Evolutionary conservation across 2,113 vertebrate species (phyloP).

Genomic region (Mirza zaza): DNA sequence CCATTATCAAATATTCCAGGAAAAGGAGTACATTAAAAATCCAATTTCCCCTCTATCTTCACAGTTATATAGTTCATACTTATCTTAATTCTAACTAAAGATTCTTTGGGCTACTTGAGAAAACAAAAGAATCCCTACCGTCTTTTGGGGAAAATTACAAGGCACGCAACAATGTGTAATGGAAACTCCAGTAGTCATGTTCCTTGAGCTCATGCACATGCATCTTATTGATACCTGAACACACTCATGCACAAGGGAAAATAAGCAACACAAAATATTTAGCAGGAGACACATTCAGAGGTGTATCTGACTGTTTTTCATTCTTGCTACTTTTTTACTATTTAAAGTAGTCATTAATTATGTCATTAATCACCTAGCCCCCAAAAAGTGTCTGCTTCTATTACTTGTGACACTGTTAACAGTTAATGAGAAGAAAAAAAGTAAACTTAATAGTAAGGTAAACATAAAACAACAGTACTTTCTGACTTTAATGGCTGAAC

Average conservation of each 20-base stretch:
- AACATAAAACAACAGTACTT: conserved; percentile 15
- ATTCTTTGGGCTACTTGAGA: conserved; percentile 61
- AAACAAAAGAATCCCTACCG: conserved; percentile 76
- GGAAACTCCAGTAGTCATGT: conserved; percentile 73
- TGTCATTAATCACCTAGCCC: conserved; percentile 37
- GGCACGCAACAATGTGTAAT: conserved; percentile 77
- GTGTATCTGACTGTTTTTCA: conserved; percentile 52
- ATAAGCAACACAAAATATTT: conserved; percentile 75
- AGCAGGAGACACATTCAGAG: conserved; percentile 42
- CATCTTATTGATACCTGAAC: conserved; percentile 73
- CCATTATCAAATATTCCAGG: conserved; percentile 65
- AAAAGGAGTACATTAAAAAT: conserved; percentile 49
- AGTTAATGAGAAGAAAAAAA: conserved; percentile 40
- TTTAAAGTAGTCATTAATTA: conserved; percentile 38
- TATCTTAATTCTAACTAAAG: conserved; percentile 56
- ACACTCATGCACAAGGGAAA: conserved; percentile 78
- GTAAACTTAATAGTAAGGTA: conserved; percentile 2
- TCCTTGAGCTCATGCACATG: conserved; percentile 85
- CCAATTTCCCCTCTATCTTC: conserved; percentile 24
- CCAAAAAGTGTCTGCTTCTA: not conserved
- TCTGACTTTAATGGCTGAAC: not conserved
- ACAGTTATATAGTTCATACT: conserved; percentile 44
- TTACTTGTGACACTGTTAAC: not conserved
- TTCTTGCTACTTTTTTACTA: conserved; percentile 5
- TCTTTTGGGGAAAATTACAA: conserved; percentile 76